A percentile compares a stretch with the other conserved stretches of the same genome.
phyloP scores from a whole-genome alignment of 2,888 invertebrate genomes.

The Morpho achilles region DNA sequence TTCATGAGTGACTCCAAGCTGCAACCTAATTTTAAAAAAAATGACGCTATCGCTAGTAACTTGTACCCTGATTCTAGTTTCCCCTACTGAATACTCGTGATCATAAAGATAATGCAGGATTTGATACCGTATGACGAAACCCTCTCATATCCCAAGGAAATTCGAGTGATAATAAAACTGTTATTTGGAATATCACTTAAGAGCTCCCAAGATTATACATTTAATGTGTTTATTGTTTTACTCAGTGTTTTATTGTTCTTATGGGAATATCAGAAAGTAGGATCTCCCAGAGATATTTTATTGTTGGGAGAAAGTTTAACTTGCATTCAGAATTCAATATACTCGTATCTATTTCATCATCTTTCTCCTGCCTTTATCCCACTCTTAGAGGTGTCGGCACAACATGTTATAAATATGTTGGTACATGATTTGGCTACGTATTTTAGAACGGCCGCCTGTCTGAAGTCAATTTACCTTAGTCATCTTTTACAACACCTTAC shows the following conservation, averaged over 20 bases:
- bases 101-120: slow-evolving; percentile 70
- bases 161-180: slow-evolving; percentile 71
- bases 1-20: too few relatives aligned
- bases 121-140: slow-evolving; percentile 59
- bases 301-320: not conserved
- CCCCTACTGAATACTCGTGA: slow-evolving; percentile 28
- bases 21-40: too few relatives aligned
- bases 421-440: too few relatives aligned
- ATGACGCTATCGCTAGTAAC: slow-evolving; percentile 10
- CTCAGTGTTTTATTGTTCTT: slow-evolving; percentile 12
- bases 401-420: too few relatives aligned
- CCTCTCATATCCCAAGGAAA: slow-evolving; percentile 58
- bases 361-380: too few relatives aligned
- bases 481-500: too few relatives aligned
- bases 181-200: slow-evolving; percentile 30
- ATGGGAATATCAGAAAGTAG: slow-evolving; percentile 11
- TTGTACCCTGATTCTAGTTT: slow-evolving; percentile 30
- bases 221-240: slow-evolving; percentile 24
- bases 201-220: slow-evolving; percentile 15
- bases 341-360: too few relatives aligned
- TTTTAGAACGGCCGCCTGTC: too few relatives aligned
- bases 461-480: too few relatives aligned
- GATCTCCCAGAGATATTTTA: not conserved
- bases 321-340: too few relatives aligned
- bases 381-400: too few relatives aligned